A percentile compares a stretch with the other conserved stretches of the same genome.
These are phyloP conservation scores for Dermatemys mawii DNA, from an alignment of 2,113 vertebrate genomes.

Conservation along the genomic window DNA sequence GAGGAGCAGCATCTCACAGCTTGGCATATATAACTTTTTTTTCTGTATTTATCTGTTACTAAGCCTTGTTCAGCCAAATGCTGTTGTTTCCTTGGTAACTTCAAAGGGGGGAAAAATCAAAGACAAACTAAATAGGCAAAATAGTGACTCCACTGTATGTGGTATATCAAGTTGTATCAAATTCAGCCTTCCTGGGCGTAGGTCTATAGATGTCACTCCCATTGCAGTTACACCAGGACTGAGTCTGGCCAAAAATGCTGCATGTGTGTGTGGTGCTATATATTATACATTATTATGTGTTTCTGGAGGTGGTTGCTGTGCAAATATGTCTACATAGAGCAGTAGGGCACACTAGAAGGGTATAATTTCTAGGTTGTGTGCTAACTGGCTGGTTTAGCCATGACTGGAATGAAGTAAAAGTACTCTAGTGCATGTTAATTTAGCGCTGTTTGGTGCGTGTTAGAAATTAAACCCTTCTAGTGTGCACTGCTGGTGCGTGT, in stretches of 20 bases:
- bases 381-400: not conserved
- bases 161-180: rapidly evolving
- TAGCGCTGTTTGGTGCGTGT: not conserved
- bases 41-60: not conserved
- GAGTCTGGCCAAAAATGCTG: not conserved
- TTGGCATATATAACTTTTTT: not conserved
- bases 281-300: not conserved
- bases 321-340: not conserved
- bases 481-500: not conserved
- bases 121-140: rapidly evolving
- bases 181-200: rapidly evolving
- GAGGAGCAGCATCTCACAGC: not conserved
- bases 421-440: not conserved
- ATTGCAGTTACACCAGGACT: not conserved
- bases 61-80: not conserved
- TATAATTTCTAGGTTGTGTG: not conserved
- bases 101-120: not conserved
- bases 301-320: not conserved
- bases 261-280: not conserved
- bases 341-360: not conserved
- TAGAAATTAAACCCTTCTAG: not conserved
- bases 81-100: not conserved
- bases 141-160: rapidly evolving
- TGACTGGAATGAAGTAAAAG: not conserved
- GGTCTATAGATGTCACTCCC: not conserved